A percentile compares a stretch with the other conserved stretches of the same genome.
Conservation (phyloP, 2,797 vertebrate genomes). For the Trichosurus vulpecula region DNA sequence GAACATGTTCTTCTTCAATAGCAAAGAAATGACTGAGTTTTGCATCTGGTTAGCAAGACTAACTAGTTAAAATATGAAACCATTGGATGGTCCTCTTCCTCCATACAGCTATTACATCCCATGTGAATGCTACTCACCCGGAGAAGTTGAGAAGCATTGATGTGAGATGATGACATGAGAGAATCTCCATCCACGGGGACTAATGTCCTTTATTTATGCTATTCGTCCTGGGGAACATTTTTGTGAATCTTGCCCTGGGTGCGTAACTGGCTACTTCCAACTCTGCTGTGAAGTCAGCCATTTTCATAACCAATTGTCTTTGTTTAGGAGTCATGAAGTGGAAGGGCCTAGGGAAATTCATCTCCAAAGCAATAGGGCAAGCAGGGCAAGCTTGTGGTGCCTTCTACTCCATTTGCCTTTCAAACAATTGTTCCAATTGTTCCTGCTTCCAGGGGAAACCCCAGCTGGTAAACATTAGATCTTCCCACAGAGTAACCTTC, state of each 20-base stretch:
- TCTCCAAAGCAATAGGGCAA: neutral
- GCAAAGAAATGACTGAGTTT: neutral
- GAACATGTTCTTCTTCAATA: neutral
- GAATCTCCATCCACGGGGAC: neutral
- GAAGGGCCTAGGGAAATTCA: neutral
- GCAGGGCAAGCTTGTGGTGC: neutral
- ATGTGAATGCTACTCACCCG: neutral
- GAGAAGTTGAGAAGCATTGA: neutral
- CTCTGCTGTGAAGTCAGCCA: neutral
- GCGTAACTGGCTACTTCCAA: neutral
- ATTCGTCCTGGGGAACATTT: neutral
- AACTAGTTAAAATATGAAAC: neutral
- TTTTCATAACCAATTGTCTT: conserved; percentile 4
- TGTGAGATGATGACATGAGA: neutral
- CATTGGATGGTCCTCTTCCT: neutral
- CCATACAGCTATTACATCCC: neutral
- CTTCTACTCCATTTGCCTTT: neutral
- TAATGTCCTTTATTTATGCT: neutral
- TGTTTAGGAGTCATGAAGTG: neutral
- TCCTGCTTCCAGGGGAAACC: conserved; percentile 4
- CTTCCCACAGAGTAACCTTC: neutral
- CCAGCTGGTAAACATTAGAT: neutral
- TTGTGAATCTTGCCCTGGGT: neutral
- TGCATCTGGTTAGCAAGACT: neutral
- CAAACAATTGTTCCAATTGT: neutral